Evolutionary conservation across 2,888 invertebrate species (phyloP), one percentile per base, ranked within the genome.

Genomic region (Drosophila lacicola): DNA sequence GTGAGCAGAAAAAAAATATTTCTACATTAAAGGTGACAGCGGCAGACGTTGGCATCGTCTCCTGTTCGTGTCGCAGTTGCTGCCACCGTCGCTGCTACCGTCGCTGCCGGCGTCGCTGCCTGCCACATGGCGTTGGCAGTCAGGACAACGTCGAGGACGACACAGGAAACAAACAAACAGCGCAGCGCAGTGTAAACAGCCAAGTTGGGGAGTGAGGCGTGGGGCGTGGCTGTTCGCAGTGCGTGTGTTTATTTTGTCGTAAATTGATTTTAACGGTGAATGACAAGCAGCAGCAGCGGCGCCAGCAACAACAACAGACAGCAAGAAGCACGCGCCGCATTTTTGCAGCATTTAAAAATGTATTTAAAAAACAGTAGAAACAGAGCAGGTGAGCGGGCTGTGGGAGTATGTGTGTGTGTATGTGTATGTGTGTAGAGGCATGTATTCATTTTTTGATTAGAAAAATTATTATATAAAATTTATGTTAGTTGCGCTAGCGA

Each of bases 231-330:
- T 14, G 41, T 60, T 34, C 57, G 67, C 75, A 67, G 68, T 78
- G 83, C 77, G 79, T 82, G 81, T 85, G 83, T 88, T 85, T 88
- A 80, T 80, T 88, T 88, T 86, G 83, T 74, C 88, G 88, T 88
- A 85, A 85, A 88, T 85, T 85, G 86, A 85, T 88, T 85, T 85
- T 88, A 85, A 84, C 83, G 73, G 85, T 85, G 85, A 84, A 79
- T 84, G 83, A 84, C 88, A 85, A 80, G 76, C 82, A 80, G 63
- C 85, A 74, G 25, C 41, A 78, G 33, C 64, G 72, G 56, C 63
- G 65, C 44, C 39, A 65, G n/a, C 68, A 62, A n/a, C 54, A 42
- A 21, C 54, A 74, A 33, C 45, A 39, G 63, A n/a, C 47, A 49
- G 42, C 60, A 56, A 53, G 47, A 44, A 58, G 66, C 81, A 83